Percentiles rank a stretch among this genome's conserved stretches.
Conservation (phyloP, 2,113 vertebrate genomes). For the Cricetomys ansorgei region DNA sequence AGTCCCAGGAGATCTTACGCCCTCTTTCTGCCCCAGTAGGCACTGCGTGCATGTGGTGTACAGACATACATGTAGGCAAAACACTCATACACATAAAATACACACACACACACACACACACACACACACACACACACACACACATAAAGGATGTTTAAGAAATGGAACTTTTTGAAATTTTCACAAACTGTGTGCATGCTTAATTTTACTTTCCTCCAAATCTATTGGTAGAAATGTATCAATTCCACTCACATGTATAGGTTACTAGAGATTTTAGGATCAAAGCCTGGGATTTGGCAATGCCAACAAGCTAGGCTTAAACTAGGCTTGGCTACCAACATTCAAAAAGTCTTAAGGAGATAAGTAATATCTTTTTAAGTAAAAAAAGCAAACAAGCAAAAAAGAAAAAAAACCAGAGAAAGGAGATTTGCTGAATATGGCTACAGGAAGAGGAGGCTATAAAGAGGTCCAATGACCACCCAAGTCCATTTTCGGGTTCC, state of each 20-base stretch:
- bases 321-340: background rate
- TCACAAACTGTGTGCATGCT: background rate
- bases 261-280: background rate
- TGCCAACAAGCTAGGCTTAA: background rate
- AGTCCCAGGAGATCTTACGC: background rate
- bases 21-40: background rate
- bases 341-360: background rate
- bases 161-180: background rate
- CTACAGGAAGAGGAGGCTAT: background rate
- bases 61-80: background rate
- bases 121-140: no score
- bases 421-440: background rate
- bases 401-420: background rate
- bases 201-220: slow-evolving; percentile 1
- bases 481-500: background rate
- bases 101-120: no score
- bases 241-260: background rate
- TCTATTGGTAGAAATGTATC: background rate
- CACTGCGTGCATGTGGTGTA: background rate
- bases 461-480: background rate
- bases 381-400: background rate
- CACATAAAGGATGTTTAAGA: background rate
- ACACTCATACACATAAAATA: background rate
- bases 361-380: background rate
- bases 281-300: background rate